Conservation (phyloP, 2,888 invertebrate species). For the Formica aserva region DNA sequence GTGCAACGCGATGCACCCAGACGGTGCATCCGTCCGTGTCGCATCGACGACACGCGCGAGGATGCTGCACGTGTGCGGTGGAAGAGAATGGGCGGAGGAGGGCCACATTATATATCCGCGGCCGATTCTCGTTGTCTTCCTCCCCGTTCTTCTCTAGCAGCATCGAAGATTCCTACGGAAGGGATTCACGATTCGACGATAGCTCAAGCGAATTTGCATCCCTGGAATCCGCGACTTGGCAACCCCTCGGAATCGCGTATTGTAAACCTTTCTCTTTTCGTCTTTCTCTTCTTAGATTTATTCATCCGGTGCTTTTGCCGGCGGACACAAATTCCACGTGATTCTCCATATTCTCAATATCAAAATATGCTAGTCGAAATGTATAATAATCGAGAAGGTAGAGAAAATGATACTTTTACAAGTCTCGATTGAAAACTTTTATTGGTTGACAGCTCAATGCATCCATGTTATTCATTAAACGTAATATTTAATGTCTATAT, state of each 20-base stretch:
- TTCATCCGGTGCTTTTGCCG: constrained; percentile 41
- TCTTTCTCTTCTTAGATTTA: not conserved
- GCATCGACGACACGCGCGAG: constrained; percentile 35
- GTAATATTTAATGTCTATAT: constrained; percentile 26
- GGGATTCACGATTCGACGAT: constrained; percentile 84
- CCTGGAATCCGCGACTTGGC: constrained; percentile 83
- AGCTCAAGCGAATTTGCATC: constrained; percentile 85
- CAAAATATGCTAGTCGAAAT: constrained; percentile 48
- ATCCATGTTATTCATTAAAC: constrained; percentile 11
- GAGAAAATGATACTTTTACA: not conserved
- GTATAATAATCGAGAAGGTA: constrained; percentile 14
- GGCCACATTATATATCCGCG: constrained; percentile 15
- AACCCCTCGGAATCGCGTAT: constrained; percentile 35
- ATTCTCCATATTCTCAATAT: constrained; percentile 19
- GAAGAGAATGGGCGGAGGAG: constrained; percentile 5
- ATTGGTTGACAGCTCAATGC: not conserved
- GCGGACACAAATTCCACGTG: constrained; percentile 69
- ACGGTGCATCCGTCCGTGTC: constrained; percentile 53
- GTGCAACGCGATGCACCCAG: constrained; percentile 73
- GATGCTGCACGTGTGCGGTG: constrained; percentile 7
- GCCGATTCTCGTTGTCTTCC: constrained; percentile 59
- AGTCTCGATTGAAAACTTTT: not conserved
- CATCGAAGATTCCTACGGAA: constrained; percentile 32
- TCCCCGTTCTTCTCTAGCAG: constrained; percentile 52
- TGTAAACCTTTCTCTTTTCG: constrained; percentile 12